Base-by-base conservation (phyloP, 2,113 vertebrate species). In the Hypomesus transpacificus region DNA sequence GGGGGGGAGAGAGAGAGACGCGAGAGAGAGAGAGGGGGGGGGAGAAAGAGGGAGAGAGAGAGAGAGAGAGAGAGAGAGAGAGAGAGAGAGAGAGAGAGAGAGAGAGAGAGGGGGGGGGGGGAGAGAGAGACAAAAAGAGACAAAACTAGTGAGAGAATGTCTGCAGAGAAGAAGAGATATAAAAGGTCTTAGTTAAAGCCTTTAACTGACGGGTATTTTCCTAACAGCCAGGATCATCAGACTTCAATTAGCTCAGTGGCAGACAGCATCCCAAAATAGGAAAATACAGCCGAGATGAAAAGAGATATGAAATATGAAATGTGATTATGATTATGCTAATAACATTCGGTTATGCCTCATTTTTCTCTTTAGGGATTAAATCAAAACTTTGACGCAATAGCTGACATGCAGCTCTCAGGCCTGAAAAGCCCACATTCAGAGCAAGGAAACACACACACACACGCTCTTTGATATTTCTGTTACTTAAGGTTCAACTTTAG, bases 291-390 rank as follows among this genome's bases (percentile, higher is more conserved):
- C 28, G 9, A 63, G 28, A 63, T 73, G 65, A 79, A 76, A 75
- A 51, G 46, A 76, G 61, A 79, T 64, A 81, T 68, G 73, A 78
- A 54, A 79, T 66, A 53, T 83, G 77, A 77, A 86, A 82, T 78
- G 67, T 56, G 39, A 83, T 84, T 79, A 50, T 60, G 77, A 86
- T 87, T 83, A 78, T 64, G 70, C 75, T 87, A 85, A 88, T 86
- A 71, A 71, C 65, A 80, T 88, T 80, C 69, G 61, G 73, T 73
- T 75, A 73, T 69, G 60, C 70, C 67, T 74, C 70, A 67, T 74
- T 83, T 82, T 84, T 76, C 59, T 88, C 71, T 73, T 62, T 53
- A 63, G 71, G 77, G 68, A 75, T 80, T 86, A 73, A 80, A 77
- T 74, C 67, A 76, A 68, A 84, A 80, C 66, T 79, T 74, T 85